Conservation (phyloP, 2,113 vertebrate genomes). For the Notiomystis cincta region DNA sequence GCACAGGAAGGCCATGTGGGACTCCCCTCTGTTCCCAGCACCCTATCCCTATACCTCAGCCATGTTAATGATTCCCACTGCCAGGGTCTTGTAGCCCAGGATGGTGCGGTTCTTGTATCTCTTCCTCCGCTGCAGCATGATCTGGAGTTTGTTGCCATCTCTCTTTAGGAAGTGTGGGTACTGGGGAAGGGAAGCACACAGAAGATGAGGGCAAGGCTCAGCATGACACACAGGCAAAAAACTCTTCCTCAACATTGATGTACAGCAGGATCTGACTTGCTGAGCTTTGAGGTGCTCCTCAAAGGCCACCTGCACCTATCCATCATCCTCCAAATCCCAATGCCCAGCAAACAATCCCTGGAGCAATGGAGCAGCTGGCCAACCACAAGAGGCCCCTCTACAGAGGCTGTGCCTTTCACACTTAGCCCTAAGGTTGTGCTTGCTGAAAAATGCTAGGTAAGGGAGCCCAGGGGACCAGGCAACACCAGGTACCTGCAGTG, state of each 20-base stretch:
- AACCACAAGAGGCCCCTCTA: background rate
- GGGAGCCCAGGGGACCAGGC: background rate
- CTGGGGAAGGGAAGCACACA: slow-evolving; percentile 59
- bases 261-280: background rate
- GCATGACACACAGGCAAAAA: background rate
- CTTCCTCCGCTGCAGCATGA: slow-evolving; percentile 93
- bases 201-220: background rate
- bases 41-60: slow-evolving; percentile 79
- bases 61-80: slow-evolving; percentile 90
- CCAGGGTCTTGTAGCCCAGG: slow-evolving; percentile 94
- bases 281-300: background rate
- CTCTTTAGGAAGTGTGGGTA: slow-evolving; percentile 96
- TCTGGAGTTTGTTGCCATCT: slow-evolving; percentile 95
- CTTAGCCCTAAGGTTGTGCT: background rate
- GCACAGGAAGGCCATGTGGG: background rate
- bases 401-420: background rate
- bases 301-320: background rate
- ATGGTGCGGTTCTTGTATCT: slow-evolving; percentile 95
- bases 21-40: background rate
- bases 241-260: background rate
- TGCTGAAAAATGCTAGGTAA: background rate
- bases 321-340: background rate
- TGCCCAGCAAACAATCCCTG: background rate
- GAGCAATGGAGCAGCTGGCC: background rate
- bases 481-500: slow-evolving; percentile 83